Conservation (phyloP, 2,797 vertebrate genomes). For the Knipowitschia caucasica region DNA sequence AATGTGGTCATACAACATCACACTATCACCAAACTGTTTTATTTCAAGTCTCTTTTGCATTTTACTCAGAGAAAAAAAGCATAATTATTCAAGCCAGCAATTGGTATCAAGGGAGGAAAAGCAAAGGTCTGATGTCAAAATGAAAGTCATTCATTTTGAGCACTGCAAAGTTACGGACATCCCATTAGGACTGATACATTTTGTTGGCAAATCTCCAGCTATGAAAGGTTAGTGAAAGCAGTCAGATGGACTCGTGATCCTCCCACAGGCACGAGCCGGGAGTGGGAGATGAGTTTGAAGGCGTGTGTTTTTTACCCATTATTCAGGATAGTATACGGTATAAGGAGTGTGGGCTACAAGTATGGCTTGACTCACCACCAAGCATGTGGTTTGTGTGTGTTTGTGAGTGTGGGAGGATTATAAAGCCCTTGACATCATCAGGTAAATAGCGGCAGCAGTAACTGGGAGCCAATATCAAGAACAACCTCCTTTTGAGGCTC, state of each 20-base stretch:
- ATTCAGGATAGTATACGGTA: conserved; percentile 23
- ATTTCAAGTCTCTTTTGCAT: background rate
- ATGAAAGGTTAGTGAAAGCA: conserved; percentile 46
- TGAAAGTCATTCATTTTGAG: conserved; percentile 17
- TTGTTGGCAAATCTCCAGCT: conserved; percentile 29
- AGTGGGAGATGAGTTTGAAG: conserved; percentile 19
- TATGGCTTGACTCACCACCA: conserved; percentile 54
- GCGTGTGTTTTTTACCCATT: conserved; percentile 14
- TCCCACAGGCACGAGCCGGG: conserved; percentile 15
- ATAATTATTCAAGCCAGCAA: background rate
- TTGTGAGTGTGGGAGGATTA: background rate
- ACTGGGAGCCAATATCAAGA: conserved; percentile 4
- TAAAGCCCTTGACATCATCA: background rate
- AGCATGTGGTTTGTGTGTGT: conserved; percentile 17
- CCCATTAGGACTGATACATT: conserved; percentile 42
- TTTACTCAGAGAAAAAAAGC: background rate
- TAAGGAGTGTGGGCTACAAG: conserved; percentile 43
- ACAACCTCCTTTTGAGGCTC: background rate
- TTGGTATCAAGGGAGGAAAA: background rate
- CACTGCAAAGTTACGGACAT: background rate
- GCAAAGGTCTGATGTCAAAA: conserved; percentile 1
- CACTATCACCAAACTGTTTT: background rate
- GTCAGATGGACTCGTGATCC: conserved; percentile 20
- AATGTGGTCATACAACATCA: background rate
- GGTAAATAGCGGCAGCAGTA: conserved; percentile 11